These are phyloP conservation scores for Apamea monoglypha DNA, from an alignment of 2,888 invertebrate genomes.

Conservation along the genomic window DNA sequence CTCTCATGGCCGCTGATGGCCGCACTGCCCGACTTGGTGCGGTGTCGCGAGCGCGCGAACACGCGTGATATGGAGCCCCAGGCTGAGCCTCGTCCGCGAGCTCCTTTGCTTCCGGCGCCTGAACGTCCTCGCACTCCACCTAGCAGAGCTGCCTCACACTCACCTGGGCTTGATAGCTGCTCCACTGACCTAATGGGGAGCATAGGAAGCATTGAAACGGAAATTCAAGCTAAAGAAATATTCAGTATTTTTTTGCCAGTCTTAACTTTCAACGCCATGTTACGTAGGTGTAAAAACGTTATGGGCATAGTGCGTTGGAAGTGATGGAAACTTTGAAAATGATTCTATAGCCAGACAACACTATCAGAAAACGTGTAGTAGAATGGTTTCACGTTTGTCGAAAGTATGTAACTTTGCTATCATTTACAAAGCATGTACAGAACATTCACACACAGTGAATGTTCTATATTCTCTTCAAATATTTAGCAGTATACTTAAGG, in stretches of 20 bases:
- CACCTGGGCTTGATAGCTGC: constrained; percentile 95
- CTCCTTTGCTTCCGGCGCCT: constrained; percentile 82
- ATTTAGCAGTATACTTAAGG: not conserved
- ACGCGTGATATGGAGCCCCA: constrained; percentile 98
- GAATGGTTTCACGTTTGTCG: not conserved
- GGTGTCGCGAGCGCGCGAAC: constrained; percentile 95
- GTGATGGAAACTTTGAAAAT: not conserved
- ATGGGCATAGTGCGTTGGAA: no score
- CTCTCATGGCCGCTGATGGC: constrained; percentile 92
- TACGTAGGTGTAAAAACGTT: no score
- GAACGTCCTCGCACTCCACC: constrained; percentile 84
- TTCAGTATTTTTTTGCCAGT: not conserved
- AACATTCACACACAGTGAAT: not conserved
- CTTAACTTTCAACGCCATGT: not conserved
- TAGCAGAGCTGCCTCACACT: constrained; percentile 92
- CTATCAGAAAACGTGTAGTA: no score
- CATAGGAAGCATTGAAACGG: not conserved
- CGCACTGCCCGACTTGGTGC: constrained; percentile 93
- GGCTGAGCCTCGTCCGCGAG: constrained; percentile 93
- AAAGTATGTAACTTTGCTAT: not conserved
- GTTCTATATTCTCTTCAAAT: not conserved
- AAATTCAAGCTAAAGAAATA: not conserved
- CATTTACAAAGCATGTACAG: not conserved
- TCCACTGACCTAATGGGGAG: constrained; percentile 92
- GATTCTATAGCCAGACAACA: not conserved